Evolutionary conservation across 2,888 invertebrate genomes (phyloP), one percentile per base, ranked within the genome.

Genomic region (Leptura quadrifasciata): DNA sequence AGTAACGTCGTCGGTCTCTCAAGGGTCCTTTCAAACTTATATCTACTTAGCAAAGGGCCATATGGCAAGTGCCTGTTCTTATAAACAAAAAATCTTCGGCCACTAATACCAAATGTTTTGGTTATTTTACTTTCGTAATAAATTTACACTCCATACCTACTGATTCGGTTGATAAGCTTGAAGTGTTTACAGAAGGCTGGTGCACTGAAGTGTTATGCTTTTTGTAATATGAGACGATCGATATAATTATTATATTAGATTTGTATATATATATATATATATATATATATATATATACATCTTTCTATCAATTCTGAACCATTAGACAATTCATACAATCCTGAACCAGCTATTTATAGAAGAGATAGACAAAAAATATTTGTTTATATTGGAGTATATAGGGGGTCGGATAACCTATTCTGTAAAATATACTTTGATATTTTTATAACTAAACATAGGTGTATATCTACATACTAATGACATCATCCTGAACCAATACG

Each of bases 1-100:
- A 80, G 73, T 79, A 78, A 71, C 72, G 64, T 76, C 76, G 77
- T 75, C 75, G 71, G 75, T 58, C 72, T 71, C 77, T 76, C 70
- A 35, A 68, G 61, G 55, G 67, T 72, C 72, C 65, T 72, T 76
- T 63, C 55, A 55, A 76, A n/a, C 47, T 20, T 24, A n/a, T 60
- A 55, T 74, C 58, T 24, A 61, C 47, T 64, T 67, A 74, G 71
- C 12, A 54, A 67, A 74, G 71, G 71, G 77, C 75, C 78, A 78
- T 78, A 72, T 78, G 78, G 74, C 64, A 74, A 68, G 75, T 73
- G 61, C 73, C 18, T 35, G 21, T 57, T n/a, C 21, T 58, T 27
- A 67, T 67, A 69, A 69, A 58, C 57, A 69, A 39, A 9, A 31
- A 5, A 47, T 69, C 39, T 58, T 24, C 17, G 17, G 6, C 20